phyloP scores from a whole-genome alignment of 2,888 invertebrate species.

The Piscicola geometra region DNA sequence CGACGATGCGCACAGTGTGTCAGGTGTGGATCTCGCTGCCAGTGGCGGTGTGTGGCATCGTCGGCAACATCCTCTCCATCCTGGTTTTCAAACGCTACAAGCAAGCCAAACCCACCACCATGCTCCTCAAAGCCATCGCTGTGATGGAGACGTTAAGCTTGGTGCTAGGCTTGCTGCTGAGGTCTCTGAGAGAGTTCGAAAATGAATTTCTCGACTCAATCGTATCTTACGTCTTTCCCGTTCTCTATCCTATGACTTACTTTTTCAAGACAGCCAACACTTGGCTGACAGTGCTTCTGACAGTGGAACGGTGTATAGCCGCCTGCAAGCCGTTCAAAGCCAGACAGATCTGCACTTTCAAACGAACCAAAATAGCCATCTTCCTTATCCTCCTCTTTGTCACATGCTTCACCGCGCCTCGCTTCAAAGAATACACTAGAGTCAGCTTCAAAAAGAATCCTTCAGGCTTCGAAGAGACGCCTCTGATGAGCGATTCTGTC shows the following conservation, averaged over 20 bases:
- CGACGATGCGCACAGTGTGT: constrained; percentile 27
- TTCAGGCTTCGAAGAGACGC: constrained; percentile 30
- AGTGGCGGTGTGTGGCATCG: constrained; percentile 39
- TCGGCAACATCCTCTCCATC: constrained; percentile 40
- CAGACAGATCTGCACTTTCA: constrained; percentile 41
- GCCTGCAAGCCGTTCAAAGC: constrained; percentile 43
- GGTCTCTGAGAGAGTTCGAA: constrained; percentile 35
- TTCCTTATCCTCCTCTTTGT: constrained; percentile 33
- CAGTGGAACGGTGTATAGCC: constrained; percentile 43
- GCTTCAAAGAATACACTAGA: constrained; percentile 41
- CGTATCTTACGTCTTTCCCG: constrained; percentile 34
- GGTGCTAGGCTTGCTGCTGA: constrained; percentile 34
- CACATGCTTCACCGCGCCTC: constrained; percentile 38
- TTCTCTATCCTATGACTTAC: constrained; percentile 39
- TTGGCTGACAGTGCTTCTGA: constrained; percentile 43
- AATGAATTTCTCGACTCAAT: not conserved
- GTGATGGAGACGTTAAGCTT: constrained; percentile 40
- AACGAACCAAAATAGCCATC: constrained; percentile 38
- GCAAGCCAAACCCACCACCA: constrained; percentile 37
- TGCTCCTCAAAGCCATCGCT: constrained; percentile 40
- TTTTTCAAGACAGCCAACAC: constrained; percentile 38
- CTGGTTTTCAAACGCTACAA: constrained; percentile 40
- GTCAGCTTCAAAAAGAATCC: constrained; percentile 1
- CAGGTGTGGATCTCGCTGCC: constrained; percentile 39
- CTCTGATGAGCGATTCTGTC: constrained; percentile 30